Base-by-base conservation (phyloP, 2,888 invertebrate species). In the Timandra comae region DNA sequence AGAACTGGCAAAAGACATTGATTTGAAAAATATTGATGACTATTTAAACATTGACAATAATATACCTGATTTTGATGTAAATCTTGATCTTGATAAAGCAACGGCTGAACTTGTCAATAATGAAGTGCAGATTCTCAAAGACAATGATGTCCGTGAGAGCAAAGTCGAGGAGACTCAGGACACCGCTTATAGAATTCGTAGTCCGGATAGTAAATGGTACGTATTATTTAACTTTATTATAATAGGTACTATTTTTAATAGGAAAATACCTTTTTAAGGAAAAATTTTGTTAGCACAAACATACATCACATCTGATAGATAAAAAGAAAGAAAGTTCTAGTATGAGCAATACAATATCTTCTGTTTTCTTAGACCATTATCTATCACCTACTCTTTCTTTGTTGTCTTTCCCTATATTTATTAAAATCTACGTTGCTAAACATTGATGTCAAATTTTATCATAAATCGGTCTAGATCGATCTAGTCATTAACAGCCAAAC, bases 201-300 rank as follows among this genome's bases (percentile, higher is more conserved):
- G 34, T 32, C 49, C 51, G 1, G 47, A 59, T 19, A 66, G 62
- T 12, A 70, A 68, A 49, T 61, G 66, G 71, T 71, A 40, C 50
- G 47, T 19, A 33, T 23, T 19, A 6, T 32, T 13, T 3, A 26
- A 1, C 1, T 22, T 8, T 22, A 1, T 22, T 8, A 4, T 22
- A 4, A 4, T 21, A 21, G 21, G 7, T 21, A n/a, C n/a, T n/a
- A n/a, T 21, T 21, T 21, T 4, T 21, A 21, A 21, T 21, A 21
- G 2, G 8, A 7, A 8, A 22, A 22, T 3, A 20, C 2, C n/a
- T 2, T 7, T 20, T 3, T 2, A 20, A 2, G 20, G 2, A 1
- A n/a, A n/a, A n/a, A n/a, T n/a, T n/a, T n/a, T n/a, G n/a, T n/a
- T n/a, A n/a, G n/a, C n/a, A n/a, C n/a, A n/a, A n/a, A n/a, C n/a